Base-by-base conservation (phyloP, 2,797 vertebrate species). In the Erpetoichthys calabaricus region DNA sequence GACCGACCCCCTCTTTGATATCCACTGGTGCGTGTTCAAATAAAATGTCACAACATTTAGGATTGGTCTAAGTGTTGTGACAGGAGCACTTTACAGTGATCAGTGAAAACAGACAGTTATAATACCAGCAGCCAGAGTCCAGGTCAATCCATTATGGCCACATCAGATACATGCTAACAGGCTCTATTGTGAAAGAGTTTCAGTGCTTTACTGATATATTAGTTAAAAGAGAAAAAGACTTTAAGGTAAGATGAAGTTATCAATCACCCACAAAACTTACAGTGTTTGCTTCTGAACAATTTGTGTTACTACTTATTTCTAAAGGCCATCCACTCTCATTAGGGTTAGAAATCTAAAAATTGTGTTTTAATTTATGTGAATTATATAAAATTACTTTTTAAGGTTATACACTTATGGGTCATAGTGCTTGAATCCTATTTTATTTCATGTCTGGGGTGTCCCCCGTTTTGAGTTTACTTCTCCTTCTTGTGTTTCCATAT, bases 11-110 rank as follows among this genome's bases (percentile, higher is more conserved):
- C 66, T 8, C 68, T 81, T 74, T 72, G 62, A 69, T 69, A 65
- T 72, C 59, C 67, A 64, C 55, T 60, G 57, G 67, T 73, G 68
- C 64, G 64, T 66, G 65, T 65, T 69, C 62, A 72, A 75, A 74
- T 76, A 68, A 77, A 74, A 70, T 77, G 69, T 76, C 68, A 62
- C 10, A 1, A 68, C 69, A 68, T 54, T 67, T 59, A 70, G 59
- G 61, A 62, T 59, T 63, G 60, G 60, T 57, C 72, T 62, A 64
- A 6, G 4, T 71, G 64, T 73, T 68, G 70, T 76, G 77, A 74
- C 70, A 79, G 62, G 56, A 53, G 60, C 8, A 57, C 57, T 67
- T 73, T 77, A 68, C 60, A 72, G 67, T 51, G 51, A 55, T 62
- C 3, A 8, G 58, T 57, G 62, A 72, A 59, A 67, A 68, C 55